These are phyloP conservation scores for Heptranchias perlo DNA, from an alignment of 2,113 vertebrate genomes.

Conservation along the genomic window DNA sequence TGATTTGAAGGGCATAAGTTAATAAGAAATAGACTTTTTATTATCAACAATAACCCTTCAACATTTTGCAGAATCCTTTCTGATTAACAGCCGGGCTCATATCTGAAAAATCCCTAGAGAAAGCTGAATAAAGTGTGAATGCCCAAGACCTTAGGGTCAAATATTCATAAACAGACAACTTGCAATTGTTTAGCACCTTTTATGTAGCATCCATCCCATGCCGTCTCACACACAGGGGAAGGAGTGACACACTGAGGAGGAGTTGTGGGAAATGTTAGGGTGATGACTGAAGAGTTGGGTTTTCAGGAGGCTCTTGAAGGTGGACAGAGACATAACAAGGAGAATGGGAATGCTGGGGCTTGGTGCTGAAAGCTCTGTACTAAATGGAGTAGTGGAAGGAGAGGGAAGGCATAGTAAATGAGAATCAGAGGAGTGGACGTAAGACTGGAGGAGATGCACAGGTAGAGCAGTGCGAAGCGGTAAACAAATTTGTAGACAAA, in stretches of 20 bases:
- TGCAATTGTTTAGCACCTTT: neutral
- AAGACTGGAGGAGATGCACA: neutral
- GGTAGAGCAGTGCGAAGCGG: neutral
- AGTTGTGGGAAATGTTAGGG: neutral
- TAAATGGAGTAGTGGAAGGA: neutral
- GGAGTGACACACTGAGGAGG: too few species aligned
- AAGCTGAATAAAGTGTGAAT: neutral
- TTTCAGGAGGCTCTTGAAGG: neutral
- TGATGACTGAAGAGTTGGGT: neutral
- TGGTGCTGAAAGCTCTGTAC: neutral
- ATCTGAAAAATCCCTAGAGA: neutral
- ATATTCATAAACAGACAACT: neutral
- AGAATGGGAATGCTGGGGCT: neutral
- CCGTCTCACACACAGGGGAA: neutral
- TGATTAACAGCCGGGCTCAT: neutral
- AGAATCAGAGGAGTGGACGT: neutral
- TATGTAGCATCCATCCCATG: neutral
- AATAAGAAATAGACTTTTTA: neutral
- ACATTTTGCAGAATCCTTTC: neutral
- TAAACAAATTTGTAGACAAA: neutral
- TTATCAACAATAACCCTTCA: neutral
- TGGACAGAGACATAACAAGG: neutral
- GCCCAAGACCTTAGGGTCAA: neutral
- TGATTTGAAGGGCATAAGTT: neutral
- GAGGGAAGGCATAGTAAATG: neutral